Evolutionary conservation across 2,888 invertebrate species (phyloP).

Genomic region (Sceliomorpha sp.): DNA sequence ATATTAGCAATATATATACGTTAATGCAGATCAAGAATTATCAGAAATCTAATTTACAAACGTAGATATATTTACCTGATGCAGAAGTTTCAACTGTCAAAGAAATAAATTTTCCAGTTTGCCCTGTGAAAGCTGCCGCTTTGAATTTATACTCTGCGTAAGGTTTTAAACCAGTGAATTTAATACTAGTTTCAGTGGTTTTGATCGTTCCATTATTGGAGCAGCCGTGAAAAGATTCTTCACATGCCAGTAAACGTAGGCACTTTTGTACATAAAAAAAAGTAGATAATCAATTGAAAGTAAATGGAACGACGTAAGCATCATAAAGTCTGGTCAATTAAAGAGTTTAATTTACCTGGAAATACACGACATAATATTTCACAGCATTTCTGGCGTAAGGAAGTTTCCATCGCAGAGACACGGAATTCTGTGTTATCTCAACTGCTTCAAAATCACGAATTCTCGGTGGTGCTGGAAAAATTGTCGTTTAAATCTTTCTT

Average conservation of each 20-base stretch:
- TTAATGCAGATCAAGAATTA: no score
- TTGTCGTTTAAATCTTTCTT: neutral
- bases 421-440: conserved; percentile 15
- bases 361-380: conserved; percentile 36
- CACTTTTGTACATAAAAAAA: conserved; percentile 48
- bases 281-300: neutral
- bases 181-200: conserved; percentile 16
- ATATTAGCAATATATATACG: no score
- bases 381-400: conserved; percentile 16
- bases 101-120: conserved; percentile 26
- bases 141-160: conserved; percentile 37
- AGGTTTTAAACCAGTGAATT: conserved; percentile 25
- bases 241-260: conserved; percentile 34
- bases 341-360: conserved; percentile 23
- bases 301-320: neutral
- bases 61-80: conserved; percentile 16
- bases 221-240: conserved; percentile 17
- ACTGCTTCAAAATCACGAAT: conserved; percentile 19
- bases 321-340: neutral
- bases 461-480: conserved; percentile 13
- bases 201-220: conserved; percentile 23
- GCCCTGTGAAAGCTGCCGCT: conserved; percentile 40
- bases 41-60: no score
- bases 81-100: conserved; percentile 12
- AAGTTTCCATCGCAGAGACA: conserved; percentile 30